phyloP scores from a whole-genome alignment of 2,113 vertebrate species.

The Pygoscelis adeliae region DNA sequence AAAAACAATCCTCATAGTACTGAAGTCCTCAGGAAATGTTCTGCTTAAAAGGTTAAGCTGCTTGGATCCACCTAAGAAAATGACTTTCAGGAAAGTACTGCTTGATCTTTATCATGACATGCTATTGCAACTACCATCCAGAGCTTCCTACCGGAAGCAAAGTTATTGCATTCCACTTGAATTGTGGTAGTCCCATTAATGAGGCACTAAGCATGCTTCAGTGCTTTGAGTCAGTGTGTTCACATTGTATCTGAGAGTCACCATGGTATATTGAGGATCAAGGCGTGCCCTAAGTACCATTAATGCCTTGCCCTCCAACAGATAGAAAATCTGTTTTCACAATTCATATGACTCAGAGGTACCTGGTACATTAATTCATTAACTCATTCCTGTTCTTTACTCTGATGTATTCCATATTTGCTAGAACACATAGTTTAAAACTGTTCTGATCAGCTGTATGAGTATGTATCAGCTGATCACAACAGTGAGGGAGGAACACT shows the following conservation, averaged over 20 bases:
- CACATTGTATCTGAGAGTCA: not conserved
- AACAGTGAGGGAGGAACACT: not conserved
- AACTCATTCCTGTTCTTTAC: not conserved
- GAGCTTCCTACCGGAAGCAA: not conserved
- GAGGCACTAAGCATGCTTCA: not conserved
- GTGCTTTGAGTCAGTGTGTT: not conserved
- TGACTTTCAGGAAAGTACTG: not conserved
- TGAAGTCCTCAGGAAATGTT: not conserved
- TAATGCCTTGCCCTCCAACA: not conserved
- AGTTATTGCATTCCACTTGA: not conserved
- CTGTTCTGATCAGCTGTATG: not conserved
- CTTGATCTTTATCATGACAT: not conserved
- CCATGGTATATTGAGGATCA: fast-evolving
- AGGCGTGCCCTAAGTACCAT: fast-evolving
- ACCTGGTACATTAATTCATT: not conserved
- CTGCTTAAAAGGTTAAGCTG: not conserved
- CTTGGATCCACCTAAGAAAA: not conserved
- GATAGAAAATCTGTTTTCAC: not conserved
- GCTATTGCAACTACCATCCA: not conserved
- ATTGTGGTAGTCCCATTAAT: not conserved
- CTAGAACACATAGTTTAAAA: not conserved
- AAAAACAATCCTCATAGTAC: not conserved
- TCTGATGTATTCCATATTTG: not conserved
- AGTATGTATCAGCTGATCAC: too few species aligned
- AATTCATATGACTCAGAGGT: not conserved